Percentiles rank a stretch among this genome's conserved stretches.
Evolutionary conservation across 2,888 invertebrate genomes (phyloP).

Genomic region (Oeneis ivallda): DNA sequence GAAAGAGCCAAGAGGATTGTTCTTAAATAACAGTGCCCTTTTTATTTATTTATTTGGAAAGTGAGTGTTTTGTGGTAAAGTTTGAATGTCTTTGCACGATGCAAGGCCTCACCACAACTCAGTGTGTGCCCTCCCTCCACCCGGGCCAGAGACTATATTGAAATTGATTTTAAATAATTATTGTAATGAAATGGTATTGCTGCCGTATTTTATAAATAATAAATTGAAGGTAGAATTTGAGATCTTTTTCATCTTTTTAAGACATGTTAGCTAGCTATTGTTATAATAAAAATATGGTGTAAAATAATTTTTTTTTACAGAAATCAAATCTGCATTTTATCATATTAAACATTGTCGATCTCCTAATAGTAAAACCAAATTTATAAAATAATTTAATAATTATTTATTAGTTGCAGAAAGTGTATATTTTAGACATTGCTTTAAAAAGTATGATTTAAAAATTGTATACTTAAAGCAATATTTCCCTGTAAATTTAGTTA

Average conservation of each 20-base stretch:
- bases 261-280: conserved; percentile 78
- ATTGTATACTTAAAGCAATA: conserved; percentile 24
- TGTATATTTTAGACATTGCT: conserved; percentile 31
- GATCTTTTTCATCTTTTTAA: conserved; percentile 81
- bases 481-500: conserved; percentile 34
- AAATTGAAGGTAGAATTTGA: conserved; percentile 72
- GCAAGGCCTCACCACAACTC: conserved; percentile 57
- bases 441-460: conserved; percentile 10
- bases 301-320: conserved; percentile 75
- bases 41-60: conserved; percentile 74
- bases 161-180: conserved; percentile 80
- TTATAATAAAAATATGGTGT: conserved; percentile 76
- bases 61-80: conserved; percentile 76
- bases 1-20: conserved; percentile 99
- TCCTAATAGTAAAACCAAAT: conserved; percentile 41
- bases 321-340: conserved; percentile 77
- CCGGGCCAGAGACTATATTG: conserved; percentile 78
- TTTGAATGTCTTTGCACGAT: conserved; percentile 51
- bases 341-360: conserved; percentile 51
- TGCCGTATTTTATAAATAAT: conserved; percentile 80
- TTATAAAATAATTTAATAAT: conserved; percentile 28
- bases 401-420: conserved; percentile 25
- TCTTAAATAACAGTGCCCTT: conserved; percentile 87
- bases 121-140: conserved; percentile 59
- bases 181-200: conserved; percentile 79